These are phyloP conservation scores for Zaprionus lachaisei DNA, from an alignment of 1,140 invertebrate genomes.

Conservation along the genomic window DNA sequence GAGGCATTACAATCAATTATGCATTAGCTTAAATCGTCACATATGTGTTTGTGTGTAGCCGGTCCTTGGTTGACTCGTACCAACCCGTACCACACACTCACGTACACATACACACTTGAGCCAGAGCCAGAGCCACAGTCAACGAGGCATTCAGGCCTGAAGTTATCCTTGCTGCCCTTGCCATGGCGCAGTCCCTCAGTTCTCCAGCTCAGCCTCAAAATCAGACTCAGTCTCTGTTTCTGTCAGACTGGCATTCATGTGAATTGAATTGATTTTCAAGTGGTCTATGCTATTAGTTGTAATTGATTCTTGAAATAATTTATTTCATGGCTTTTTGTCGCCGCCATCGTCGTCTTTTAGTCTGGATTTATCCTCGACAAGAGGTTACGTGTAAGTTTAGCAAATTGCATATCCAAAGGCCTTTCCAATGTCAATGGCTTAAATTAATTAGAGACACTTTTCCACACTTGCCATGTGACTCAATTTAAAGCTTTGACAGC, in stretches of 20 bases:
- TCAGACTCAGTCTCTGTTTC: constrained; percentile 31
- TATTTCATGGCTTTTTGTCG: constrained; percentile 71
- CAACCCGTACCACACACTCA: constrained; percentile 32
- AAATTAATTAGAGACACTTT: constrained; percentile 60
- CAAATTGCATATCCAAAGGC: constrained; percentile 54
- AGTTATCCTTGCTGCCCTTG: constrained; percentile 44
- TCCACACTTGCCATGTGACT: constrained; percentile 34
- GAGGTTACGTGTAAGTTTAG: constrained; percentile 39
- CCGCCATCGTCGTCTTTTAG: constrained; percentile 48
- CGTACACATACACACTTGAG: not conserved
- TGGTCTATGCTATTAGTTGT: constrained; percentile 72
- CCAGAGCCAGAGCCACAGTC: constrained; percentile 15
- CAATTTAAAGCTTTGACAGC: constrained; percentile 43
- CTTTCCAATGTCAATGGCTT: constrained; percentile 49
- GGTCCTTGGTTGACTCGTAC: constrained; percentile 24
- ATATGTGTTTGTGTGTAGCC: constrained; percentile 33
- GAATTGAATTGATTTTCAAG: constrained; percentile 73
- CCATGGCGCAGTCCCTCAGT: constrained; percentile 16
- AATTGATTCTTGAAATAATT: constrained; percentile 76
- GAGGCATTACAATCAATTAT: constrained; percentile 65
- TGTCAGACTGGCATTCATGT: constrained; percentile 56
- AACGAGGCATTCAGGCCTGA: constrained; percentile 47
- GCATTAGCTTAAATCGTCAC: constrained; percentile 69
- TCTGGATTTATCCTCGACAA: constrained; percentile 3
- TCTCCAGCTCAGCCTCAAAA: constrained; percentile 6